phyloP scores from a whole-genome alignment of 2,888 invertebrate species.

The Lasioglossum figueresi region DNA sequence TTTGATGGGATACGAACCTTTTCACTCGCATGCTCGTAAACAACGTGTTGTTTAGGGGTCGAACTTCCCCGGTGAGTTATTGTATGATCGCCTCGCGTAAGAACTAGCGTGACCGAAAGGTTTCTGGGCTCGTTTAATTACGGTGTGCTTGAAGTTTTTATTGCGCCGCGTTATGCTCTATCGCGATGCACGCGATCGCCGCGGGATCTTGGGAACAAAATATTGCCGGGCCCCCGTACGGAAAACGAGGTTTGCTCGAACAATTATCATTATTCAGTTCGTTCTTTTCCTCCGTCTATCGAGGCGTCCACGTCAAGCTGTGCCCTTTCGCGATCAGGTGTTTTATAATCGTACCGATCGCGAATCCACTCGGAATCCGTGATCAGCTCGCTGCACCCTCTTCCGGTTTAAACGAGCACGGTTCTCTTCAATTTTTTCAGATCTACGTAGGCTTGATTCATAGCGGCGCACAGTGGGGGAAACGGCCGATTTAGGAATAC shows the following conservation, averaged over 20 bases:
- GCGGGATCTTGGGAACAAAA: slow-evolving; percentile 57
- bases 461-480: too few species aligned
- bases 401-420: background rate
- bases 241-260: slow-evolving; percentile 46
- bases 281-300: background rate
- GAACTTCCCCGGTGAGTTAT: slow-evolving; percentile 62
- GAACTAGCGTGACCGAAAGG: slow-evolving; percentile 70
- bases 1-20: slow-evolving; percentile 16
- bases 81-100: slow-evolving; percentile 50
- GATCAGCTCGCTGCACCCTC: background rate
- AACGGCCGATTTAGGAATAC: too few species aligned
- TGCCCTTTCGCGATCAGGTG: slow-evolving; percentile 19
- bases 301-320: background rate
- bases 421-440: background rate
- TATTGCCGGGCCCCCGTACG: slow-evolving; percentile 51
- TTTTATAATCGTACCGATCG: slow-evolving; percentile 18
- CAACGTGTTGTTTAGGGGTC: slow-evolving; percentile 52
- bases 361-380: background rate
- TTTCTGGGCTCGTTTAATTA: slow-evolving; percentile 66
- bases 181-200: slow-evolving; percentile 68
- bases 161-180: slow-evolving; percentile 61
- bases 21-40: slow-evolving; percentile 48
- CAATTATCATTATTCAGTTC: slow-evolving; percentile 61
- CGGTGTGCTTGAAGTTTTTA: slow-evolving; percentile 63
- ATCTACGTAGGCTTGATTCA: background rate